Base-by-base conservation (phyloP, 2,888 invertebrate genomes). In the Scaptomyza parva region DNA sequence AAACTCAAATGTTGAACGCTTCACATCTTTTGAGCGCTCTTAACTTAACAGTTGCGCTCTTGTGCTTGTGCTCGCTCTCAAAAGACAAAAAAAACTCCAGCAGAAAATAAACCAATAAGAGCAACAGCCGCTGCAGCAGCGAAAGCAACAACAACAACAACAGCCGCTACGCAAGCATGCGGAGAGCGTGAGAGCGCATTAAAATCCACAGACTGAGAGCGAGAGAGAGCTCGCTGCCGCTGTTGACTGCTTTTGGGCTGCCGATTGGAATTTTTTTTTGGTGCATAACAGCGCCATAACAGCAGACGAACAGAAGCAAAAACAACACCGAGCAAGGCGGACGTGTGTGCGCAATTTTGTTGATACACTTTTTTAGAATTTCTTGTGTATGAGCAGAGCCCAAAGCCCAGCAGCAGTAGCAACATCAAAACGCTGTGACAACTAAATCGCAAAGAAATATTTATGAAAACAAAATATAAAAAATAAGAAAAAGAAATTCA, bases 291-390 rank as follows among this genome's bases (percentile, higher is more conserved):
- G 73, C 61, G 65, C 41, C 66, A 50, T 73, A 73, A 73, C 76
- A 73, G 73, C 47, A n/a, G 44, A 9, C 61, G 70, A 70, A 59
- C 73, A 74, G 74, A 74, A 76, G 76, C 76, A 74, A 74, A 74
- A 74, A 67, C 74, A 74, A 74, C 67, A 71, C 62, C 74, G 74
- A 74, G 74, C 76, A 71, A 67, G 74, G 71, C 74, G 74, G 74
- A 74, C 74, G 74, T 74, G 74, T 71, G 73, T 58, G 68, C 76
- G 76, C 76, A 74, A 17, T 17, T 71, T 60, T 71, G 58, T 67
- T 76, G 48, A 76, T 48, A 70, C 18, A 61, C 59, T 47, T 47
- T 28, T 75, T 47, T 54, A 65, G 58, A 78, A 82, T 63, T 71
- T 78, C 75, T 71, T 78, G 68, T 71, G 71, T 76, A 57, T 69